Evolutionary conservation across 2,113 vertebrate species (phyloP).

Genomic region (Eolophus roseicapilla): DNA sequence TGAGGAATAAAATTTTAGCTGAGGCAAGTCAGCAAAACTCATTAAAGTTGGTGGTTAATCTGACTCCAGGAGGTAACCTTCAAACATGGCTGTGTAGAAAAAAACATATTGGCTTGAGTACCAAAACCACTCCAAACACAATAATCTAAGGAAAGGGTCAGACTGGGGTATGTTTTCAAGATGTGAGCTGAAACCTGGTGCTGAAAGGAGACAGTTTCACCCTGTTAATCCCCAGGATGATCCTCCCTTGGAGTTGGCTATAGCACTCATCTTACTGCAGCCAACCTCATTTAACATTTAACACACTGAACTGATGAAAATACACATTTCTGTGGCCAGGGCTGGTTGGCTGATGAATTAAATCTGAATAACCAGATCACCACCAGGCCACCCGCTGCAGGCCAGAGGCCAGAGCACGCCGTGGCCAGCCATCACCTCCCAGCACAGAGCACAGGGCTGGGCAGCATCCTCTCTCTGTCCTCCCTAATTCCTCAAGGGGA

Average conservation of each 20-base stretch:
- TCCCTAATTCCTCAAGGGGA: background rate
- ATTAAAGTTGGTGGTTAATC: background rate
- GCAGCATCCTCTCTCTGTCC: conserved; percentile 66
- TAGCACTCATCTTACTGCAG: background rate
- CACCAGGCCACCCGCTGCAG: conserved; percentile 72
- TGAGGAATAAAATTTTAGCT: background rate
- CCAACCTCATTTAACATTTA: background rate
- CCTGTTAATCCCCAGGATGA: background rate
- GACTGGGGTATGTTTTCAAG: background rate
- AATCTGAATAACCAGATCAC: background rate
- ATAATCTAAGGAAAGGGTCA: background rate
- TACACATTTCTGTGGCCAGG: background rate
- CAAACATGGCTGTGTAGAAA: background rate
- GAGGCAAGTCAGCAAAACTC: background rate
- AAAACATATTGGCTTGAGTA: background rate
- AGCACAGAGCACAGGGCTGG: conserved; percentile 73
- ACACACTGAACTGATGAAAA: background rate
- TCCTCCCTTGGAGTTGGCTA: background rate
- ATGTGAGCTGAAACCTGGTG: background rate
- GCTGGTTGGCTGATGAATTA: background rate
- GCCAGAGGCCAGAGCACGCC: conserved; percentile 42
- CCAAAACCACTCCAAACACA: background rate
- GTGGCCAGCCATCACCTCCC: conserved; percentile 66
- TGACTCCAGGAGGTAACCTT: background rate
- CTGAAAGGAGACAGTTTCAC: background rate